A percentile compares a stretch with the other conserved stretches of the same genome.
Evolutionary conservation across 2,113 vertebrate genomes (phyloP).

Genomic region (Brachyistius frenatus): DNA sequence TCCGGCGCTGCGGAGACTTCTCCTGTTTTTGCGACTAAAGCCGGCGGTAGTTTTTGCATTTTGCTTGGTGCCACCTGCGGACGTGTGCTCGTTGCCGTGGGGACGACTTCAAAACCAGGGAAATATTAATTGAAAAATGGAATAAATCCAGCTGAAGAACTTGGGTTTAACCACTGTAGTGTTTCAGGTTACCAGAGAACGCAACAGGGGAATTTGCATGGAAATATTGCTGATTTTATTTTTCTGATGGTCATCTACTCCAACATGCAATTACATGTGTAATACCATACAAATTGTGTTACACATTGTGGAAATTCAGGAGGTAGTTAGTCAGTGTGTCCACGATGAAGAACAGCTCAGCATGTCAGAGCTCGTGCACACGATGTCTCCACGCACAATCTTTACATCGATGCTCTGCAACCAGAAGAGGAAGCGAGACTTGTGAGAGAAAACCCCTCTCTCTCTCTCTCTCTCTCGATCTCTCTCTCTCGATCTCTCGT

Average conservation of each 20-base stretch:
- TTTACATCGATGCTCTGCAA: neutral
- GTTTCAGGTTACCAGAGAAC: neutral
- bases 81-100: no score
- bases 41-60: no score
- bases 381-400: constrained; percentile 14
- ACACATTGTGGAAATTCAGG: constrained; percentile 43
- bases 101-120: no score
- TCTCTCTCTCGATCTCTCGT: constrained; percentile 54
- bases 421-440: constrained; percentile 70
- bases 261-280: neutral
- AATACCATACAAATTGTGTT: neutral
- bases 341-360: neutral
- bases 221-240: constrained; percentile 10
- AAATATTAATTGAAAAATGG: no score
- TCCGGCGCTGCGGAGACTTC: no score
- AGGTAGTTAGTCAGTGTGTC: constrained; percentile 35
- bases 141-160: no score
- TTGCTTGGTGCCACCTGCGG: no score
- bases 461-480: constrained; percentile 47
- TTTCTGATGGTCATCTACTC: constrained; percentile 3
- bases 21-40: no score
- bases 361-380: constrained; percentile 21
- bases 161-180: neutral
- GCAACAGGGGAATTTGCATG: neutral
- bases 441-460: constrained; percentile 74